These are phyloP conservation scores for Coptodon bakossiorum DNA, from an alignment of 2,113 vertebrate genomes.

Conservation along the genomic window DNA sequence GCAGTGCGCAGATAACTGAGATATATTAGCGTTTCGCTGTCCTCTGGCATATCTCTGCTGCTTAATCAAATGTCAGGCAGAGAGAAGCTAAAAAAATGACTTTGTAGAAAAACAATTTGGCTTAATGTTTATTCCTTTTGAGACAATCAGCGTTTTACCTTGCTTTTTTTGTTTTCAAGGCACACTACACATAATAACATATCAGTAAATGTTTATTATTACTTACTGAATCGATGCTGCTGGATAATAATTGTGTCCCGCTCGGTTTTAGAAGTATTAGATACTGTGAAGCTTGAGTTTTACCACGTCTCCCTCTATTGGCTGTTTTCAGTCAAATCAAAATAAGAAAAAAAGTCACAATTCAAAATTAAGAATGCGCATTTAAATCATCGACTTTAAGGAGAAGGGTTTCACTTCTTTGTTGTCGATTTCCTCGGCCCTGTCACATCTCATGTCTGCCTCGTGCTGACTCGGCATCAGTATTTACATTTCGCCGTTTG, in stretches of 20 bases:
- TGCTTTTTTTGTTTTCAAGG: neutral
- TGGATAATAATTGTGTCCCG: neutral
- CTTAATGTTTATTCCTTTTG: neutral
- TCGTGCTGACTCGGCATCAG: neutral
- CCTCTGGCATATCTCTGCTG: neutral
- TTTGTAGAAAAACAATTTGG: neutral
- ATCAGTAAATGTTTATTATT: neutral
- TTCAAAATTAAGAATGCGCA: neutral
- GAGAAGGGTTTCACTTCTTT: neutral
- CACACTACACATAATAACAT: neutral
- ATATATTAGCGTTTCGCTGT: neutral
- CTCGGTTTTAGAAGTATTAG: neutral
- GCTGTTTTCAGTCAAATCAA: neutral
- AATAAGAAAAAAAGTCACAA: neutral
- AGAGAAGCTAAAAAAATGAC: neutral
- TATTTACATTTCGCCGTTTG: neutral
- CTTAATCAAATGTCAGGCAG: neutral
- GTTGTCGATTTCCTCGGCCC: neutral
- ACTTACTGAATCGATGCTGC: neutral
- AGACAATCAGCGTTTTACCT: neutral
- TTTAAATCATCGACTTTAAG: neutral
- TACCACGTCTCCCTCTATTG: constrained; percentile 43
- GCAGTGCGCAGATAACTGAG: neutral
- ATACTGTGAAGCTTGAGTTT: neutral
- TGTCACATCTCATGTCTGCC: neutral